Evolutionary conservation across 2,113 vertebrate species (phyloP).

Genomic region (Clinocottus analis): DNA sequence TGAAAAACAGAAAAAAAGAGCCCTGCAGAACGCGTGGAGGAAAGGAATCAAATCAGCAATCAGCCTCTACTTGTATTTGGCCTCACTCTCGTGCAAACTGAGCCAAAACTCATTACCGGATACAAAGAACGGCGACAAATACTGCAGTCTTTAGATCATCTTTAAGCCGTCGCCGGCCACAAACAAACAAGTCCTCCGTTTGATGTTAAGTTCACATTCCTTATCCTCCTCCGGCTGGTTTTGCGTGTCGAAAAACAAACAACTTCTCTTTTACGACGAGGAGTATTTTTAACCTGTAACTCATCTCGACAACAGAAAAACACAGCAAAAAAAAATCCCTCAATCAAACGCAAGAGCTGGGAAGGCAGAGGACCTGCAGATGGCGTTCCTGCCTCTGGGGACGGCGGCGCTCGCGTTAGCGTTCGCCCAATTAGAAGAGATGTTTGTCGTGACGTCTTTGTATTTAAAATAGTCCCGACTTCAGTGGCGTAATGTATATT

Average conservation of each 20-base stretch:
- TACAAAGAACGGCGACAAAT: constrained; percentile 16
- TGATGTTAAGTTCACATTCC: constrained; percentile 32
- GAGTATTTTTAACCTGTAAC: constrained; percentile 52
- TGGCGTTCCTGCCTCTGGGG: constrained; percentile 3
- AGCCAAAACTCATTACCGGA: constrained; percentile 48
- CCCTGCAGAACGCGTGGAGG: background rate
- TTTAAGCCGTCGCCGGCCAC: constrained; percentile 29
- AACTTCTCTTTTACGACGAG: constrained; percentile 10
- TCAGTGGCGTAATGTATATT: background rate
- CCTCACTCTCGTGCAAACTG: constrained; percentile 16
- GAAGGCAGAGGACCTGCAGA: constrained; percentile 2
- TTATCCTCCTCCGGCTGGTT: constrained; percentile 21
- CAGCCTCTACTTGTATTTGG: constrained; percentile 15
- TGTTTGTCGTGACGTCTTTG: constrained; percentile 11
- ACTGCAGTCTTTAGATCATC: constrained; percentile 37
- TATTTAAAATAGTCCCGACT: constrained; percentile 26
- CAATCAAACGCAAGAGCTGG: background rate
- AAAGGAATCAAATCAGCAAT: constrained; percentile 14
- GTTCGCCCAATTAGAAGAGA: constrained; percentile 29
- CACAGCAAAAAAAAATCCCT: constrained; percentile 14
- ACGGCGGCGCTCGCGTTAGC: background rate
- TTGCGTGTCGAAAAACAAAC: constrained; percentile 24
- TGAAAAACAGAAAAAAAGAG: constrained; percentile 1
- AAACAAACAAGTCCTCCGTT: constrained; percentile 44
- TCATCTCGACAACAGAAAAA: constrained; percentile 18